Conservation (phyloP, 2,888 invertebrate species). For the Synanthedon andrenaeformis region DNA sequence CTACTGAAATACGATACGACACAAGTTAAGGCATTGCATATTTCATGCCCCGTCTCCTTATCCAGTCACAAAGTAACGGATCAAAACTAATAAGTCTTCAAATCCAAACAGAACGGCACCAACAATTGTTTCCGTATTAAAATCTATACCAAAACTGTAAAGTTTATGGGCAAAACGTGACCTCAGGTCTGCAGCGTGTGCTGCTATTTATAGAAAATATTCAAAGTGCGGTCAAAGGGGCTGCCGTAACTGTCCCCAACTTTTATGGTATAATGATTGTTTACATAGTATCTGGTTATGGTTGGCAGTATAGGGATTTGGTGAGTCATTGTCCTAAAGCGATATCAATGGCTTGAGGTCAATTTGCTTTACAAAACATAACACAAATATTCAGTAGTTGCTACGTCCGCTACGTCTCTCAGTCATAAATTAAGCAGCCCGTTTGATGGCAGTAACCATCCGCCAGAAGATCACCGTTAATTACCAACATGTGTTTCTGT, state of each 20-base stretch:
- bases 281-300: slow-evolving; percentile 17
- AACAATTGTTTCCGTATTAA: slow-evolving; percentile 1
- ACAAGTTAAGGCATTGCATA: no score
- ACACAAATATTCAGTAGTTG: no score
- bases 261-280: slow-evolving; percentile 36
- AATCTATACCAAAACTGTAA: slow-evolving; percentile 4
- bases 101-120: background rate
- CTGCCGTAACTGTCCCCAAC: slow-evolving; percentile 30
- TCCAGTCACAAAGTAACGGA: background rate
- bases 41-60: background rate
- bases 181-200: slow-evolving; percentile 6
- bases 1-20: no score
- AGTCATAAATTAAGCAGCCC: no score
- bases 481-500: no score
- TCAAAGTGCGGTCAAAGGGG: slow-evolving; percentile 33
- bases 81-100: background rate
- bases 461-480: no score
- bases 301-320: slow-evolving; percentile 1
- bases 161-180: slow-evolving; percentile 9
- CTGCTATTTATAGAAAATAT: slow-evolving; percentile 17
- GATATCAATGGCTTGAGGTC: background rate
- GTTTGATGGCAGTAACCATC: no score
- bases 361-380: background rate
- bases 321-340: background rate
- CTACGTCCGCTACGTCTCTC: no score